Conservation (phyloP, 1,140 invertebrate species). For the Heliconius congener region DNA sequence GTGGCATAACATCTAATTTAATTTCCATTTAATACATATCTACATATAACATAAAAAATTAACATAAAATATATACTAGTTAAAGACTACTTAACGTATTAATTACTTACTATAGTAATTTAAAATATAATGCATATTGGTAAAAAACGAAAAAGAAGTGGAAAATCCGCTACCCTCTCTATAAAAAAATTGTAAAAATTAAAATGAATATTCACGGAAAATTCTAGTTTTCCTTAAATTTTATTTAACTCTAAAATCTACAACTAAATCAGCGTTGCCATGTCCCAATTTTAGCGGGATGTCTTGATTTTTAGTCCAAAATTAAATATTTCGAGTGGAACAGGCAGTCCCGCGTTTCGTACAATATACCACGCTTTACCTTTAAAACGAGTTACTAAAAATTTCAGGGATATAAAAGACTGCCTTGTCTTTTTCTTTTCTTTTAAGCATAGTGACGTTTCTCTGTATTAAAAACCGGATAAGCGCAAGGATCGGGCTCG, state of each 20-base stretch:
- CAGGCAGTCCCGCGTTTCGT: too few relatives aligned
- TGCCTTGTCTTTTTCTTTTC: too few relatives aligned
- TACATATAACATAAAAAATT: background rate
- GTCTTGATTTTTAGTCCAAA: too few relatives aligned
- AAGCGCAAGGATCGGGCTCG: too few relatives aligned
- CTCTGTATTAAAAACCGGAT: too few relatives aligned
- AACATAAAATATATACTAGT: background rate
- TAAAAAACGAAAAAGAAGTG: constrained; percentile 1
- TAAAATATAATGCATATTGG: background rate
- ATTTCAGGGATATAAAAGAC: too few relatives aligned
- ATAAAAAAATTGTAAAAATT: background rate
- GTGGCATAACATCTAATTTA: background rate
- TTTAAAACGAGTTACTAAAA: too few relatives aligned
- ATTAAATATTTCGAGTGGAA: too few relatives aligned
- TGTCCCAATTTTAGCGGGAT: too few relatives aligned
- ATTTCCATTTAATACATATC: background rate
- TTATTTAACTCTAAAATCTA: background rate
- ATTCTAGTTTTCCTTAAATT: background rate
- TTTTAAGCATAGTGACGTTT: too few relatives aligned
- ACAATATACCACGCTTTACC: too few relatives aligned
- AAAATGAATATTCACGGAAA: background rate
- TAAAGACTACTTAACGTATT: background rate
- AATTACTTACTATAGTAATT: background rate
- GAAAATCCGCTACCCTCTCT: background rate
- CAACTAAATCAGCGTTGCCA: background rate